A percentile compares a stretch with the other conserved stretches of the same genome.
Conservation (phyloP, 2,888 invertebrate genomes). For the Ectobius pallidus region DNA sequence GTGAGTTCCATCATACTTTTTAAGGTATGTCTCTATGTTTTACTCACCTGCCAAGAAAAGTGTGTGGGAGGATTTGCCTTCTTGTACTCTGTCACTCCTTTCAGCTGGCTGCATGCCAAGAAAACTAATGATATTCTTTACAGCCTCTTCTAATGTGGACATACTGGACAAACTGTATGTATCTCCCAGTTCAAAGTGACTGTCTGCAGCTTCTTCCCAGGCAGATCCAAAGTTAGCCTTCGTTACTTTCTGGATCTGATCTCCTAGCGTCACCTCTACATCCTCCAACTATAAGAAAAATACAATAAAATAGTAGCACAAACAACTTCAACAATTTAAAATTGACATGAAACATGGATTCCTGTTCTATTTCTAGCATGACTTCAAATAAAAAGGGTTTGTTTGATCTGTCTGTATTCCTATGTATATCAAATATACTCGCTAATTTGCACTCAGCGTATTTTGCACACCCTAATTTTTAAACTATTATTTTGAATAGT, state of each 20-base stretch:
- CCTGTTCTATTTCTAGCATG: no score
- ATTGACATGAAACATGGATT: no score
- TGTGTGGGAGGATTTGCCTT: constrained; percentile 83
- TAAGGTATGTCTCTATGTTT: no score
- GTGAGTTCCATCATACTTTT: no score
- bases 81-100: constrained; percentile 79
- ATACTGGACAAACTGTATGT: constrained; percentile 88
- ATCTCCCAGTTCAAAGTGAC: constrained; percentile 79
- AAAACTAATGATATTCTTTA: constrained; percentile 81
- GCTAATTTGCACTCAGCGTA: no score
- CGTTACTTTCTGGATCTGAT: constrained; percentile 81
- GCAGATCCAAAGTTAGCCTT: constrained; percentile 66
- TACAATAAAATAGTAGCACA: background rate
- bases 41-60: constrained; percentile 74
- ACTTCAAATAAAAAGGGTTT: no score
- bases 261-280: constrained; percentile 81
- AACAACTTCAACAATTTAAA: no score
- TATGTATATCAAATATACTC: no score
- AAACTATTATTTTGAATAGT: no score
- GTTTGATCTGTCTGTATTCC: no score
- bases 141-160: constrained; percentile 79
- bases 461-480: no score
- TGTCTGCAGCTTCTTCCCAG: constrained; percentile 69
- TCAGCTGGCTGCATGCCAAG: constrained; percentile 87
- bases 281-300: constrained; percentile 75